phyloP scores from a whole-genome alignment of 2,888 invertebrate genomes.

The Conchocele bisecta region DNA sequence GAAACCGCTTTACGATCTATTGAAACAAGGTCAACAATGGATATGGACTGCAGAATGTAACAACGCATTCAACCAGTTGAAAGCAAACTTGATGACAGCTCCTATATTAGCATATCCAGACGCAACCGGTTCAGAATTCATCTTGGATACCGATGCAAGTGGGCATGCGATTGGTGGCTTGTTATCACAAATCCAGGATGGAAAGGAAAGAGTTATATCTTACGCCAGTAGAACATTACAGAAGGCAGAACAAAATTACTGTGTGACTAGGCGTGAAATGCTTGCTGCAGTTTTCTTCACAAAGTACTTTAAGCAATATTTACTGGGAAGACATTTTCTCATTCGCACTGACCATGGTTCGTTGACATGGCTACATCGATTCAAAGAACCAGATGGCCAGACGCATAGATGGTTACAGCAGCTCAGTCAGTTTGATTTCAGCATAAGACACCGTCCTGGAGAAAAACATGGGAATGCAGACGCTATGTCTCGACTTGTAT shows the following conservation, averaged over 20 bases:
- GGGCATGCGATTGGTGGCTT: slow-evolving; percentile 52
- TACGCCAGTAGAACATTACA: slow-evolving; percentile 40
- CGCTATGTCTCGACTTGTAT: slow-evolving; percentile 34
- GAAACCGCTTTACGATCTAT: slow-evolving; percentile 31
- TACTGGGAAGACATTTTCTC: slow-evolving; percentile 45
- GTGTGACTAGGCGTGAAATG: slow-evolving; percentile 49
- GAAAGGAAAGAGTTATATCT: slow-evolving; percentile 53
- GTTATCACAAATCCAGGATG: slow-evolving; percentile 51
- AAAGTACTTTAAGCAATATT: slow-evolving; percentile 56
- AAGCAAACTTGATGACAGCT: slow-evolving; percentile 15
- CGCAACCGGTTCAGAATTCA: slow-evolving; percentile 27
- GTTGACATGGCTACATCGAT: slow-evolving; percentile 41
- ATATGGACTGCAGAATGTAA: slow-evolving; percentile 39
- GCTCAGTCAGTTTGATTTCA: slow-evolving; percentile 42
- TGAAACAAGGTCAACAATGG: slow-evolving; percentile 25
- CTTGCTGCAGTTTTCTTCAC: slow-evolving; percentile 55
- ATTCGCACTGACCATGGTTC: slow-evolving; percentile 57
- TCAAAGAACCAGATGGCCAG: slow-evolving; percentile 49
- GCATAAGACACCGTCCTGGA: slow-evolving; percentile 41
- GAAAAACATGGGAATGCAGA: slow-evolving; percentile 28
- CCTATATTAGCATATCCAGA: slow-evolving; percentile 51
- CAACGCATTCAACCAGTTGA: slow-evolving; percentile 18
- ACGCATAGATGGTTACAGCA: slow-evolving; percentile 42
- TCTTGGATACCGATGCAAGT: slow-evolving; percentile 61
- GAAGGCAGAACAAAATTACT: slow-evolving; percentile 42